A percentile compares a stretch with the other conserved stretches of the same genome.
Evolutionary conservation across 2,113 vertebrate species (phyloP).

Genomic region (Erythrocercus mccallii): DNA sequence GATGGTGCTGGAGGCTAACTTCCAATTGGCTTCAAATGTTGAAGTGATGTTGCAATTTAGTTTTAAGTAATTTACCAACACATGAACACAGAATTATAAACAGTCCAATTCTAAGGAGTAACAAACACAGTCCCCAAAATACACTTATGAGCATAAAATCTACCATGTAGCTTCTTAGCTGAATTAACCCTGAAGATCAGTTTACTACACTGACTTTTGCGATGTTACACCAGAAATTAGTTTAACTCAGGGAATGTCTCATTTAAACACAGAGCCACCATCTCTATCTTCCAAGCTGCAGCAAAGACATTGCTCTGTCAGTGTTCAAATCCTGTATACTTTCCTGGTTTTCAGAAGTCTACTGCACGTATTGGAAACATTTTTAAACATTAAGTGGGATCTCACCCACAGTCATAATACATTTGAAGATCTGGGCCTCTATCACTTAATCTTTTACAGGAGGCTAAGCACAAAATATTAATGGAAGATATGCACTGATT

Average conservation of each 20-base stretch:
- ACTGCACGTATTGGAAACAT: fast-evolving
- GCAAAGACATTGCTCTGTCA: neutral
- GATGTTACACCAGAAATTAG: neutral
- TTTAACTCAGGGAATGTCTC: neutral
- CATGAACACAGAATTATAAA: neutral
- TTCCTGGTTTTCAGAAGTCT: neutral
- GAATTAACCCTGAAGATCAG: neutral
- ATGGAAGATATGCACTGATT: neutral
- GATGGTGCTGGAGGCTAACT: neutral
- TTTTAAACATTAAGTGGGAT: neutral
- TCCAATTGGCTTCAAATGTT: neutral
- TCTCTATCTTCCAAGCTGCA: neutral
- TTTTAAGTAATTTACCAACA: neutral
- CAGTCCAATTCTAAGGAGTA: neutral
- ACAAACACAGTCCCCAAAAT: neutral
- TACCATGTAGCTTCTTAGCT: neutral
- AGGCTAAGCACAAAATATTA: neutral
- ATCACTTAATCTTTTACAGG: neutral
- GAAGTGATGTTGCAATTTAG: neutral
- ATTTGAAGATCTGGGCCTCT: neutral
- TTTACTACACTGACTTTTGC: neutral
- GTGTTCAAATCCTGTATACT: neutral
- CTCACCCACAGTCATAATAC: neutral
- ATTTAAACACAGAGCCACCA: neutral
- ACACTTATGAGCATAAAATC: neutral